Conservation (phyloP, 2,888 invertebrate species). For the Petrolisthes manimaculis region DNA sequence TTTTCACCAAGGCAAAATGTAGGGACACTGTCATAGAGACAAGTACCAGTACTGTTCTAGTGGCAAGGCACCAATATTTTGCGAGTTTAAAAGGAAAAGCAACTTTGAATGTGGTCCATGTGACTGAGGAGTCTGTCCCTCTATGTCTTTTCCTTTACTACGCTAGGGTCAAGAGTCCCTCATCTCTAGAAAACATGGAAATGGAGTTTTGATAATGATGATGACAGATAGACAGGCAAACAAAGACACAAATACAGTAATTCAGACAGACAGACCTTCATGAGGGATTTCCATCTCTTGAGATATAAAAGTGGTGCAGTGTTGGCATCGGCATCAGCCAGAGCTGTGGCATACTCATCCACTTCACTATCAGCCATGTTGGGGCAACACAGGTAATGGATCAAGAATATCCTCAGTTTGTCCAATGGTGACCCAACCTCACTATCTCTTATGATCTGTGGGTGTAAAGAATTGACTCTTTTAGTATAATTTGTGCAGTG, state of each 20-base stretch:
- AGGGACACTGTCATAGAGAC: no score
- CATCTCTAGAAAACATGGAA: no score
- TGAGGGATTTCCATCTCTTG: constrained; percentile 88
- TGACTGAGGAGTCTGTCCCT: no score
- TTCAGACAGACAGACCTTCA: constrained; percentile 52
- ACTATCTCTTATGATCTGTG: constrained; percentile 68
- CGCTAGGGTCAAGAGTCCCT: no score
- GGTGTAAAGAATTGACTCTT: not conserved
- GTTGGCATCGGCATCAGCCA: constrained; percentile 87
- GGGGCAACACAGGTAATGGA: constrained; percentile 88
- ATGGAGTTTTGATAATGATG: no score
- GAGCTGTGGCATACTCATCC: constrained; percentile 84
- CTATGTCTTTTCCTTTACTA: no score
- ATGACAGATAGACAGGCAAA: no score
- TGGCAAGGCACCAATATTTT: no score
- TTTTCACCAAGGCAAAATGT: no score
- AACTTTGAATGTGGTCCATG: no score
- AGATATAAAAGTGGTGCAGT: constrained; percentile 88
- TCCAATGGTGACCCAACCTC: constrained; percentile 76
- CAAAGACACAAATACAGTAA: not conserved
- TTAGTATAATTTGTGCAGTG: not conserved
- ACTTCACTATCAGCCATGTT: constrained; percentile 83
- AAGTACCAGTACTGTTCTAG: no score
- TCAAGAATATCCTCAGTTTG: constrained; percentile 85
- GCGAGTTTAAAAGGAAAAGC: no score